Evolutionary conservation across 2,797 vertebrate genomes (phyloP).

Genomic region (Acanthopagrus latus): DNA sequence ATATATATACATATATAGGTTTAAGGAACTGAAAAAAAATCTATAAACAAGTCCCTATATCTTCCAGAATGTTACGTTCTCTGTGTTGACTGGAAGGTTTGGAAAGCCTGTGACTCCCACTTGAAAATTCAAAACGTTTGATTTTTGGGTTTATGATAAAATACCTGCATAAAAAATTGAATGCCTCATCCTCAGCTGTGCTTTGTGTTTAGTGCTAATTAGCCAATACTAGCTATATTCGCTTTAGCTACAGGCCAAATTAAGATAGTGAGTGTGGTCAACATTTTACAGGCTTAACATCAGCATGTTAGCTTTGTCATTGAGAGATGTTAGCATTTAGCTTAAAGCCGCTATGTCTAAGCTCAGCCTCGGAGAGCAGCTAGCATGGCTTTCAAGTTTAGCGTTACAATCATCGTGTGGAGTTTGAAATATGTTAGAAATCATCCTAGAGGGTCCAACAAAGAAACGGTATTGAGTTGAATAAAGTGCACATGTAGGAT

Average conservation of each 20-base stretch:
- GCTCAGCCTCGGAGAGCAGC: not conserved
- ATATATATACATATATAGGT: too few relatives aligned
- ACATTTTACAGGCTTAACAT: not conserved
- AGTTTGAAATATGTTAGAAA: slow-evolving; percentile 4
- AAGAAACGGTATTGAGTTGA: not conserved
- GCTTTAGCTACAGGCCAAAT: not conserved
- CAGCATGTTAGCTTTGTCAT: not conserved
- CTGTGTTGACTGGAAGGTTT: not conserved
- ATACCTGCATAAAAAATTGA: not conserved
- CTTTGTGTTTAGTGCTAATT: too few relatives aligned
- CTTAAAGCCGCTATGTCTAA: not conserved
- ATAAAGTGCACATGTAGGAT: too few relatives aligned
- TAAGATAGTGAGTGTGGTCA: not conserved
- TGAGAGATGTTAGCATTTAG: not conserved
- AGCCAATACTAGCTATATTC: too few relatives aligned
- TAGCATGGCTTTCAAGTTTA: not conserved
- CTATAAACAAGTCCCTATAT: too few relatives aligned
- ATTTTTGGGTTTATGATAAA: not conserved
- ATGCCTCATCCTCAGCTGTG: too few relatives aligned
- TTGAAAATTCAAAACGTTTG: not conserved
- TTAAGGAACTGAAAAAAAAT: too few relatives aligned
- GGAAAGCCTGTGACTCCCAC: not conserved
- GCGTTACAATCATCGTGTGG: not conserved
- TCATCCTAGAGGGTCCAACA: not conserved
- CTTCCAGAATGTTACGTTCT: too few relatives aligned